Base-by-base conservation (phyloP, 1,140 invertebrate species). In the Saccostrea glomerata region DNA sequence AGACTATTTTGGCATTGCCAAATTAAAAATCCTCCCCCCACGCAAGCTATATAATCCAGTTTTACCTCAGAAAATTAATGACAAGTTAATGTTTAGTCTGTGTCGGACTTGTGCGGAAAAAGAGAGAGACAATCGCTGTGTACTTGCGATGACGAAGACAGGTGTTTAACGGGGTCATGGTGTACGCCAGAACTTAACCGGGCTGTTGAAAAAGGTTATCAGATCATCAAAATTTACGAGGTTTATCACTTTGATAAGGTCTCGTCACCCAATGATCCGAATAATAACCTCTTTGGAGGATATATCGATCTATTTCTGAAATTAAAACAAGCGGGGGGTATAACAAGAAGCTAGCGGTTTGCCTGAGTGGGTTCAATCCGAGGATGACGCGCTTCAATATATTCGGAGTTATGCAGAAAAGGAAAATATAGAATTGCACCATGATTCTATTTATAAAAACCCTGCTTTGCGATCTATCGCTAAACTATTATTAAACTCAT, bases 351-450 rank as follows among this genome's bases (percentile, higher is more conserved):
- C 88, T 6, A 89, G 87, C 60, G 89, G 86, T 30, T 91, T 87
- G 82, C 92, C 92, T 0, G 70, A 89, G n/a, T 89, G 89, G 47
- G 47, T 47, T 47, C 47, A 47, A 47, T 7, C 47, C 9, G 47
- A 47, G 36, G 56, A 86, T 15, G 87, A 89, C 17, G 58, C 20
- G 6, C 3, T n/a, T 11, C 23, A 25, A 91, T 95, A 95, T 82
- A 92, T 95, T 12, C 15, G 83, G 36, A 58, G 93, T 11, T 95
- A 94, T 90, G 25, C 91, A 1, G 54, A 92, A 60, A 87, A 89
- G n/a, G 93, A 95, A 91, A 93, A 93, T 47, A 90, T 96, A 40
- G 55, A 82, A 13, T 85, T 96, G n/a, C 92, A 95, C n/a, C 55
- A 36, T 9, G 70, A 91, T n/a, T 92, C 93, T 47, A 95, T 95